phyloP scores from a whole-genome alignment of 1,140 invertebrate species.

The Stegodyphus dumicola region DNA sequence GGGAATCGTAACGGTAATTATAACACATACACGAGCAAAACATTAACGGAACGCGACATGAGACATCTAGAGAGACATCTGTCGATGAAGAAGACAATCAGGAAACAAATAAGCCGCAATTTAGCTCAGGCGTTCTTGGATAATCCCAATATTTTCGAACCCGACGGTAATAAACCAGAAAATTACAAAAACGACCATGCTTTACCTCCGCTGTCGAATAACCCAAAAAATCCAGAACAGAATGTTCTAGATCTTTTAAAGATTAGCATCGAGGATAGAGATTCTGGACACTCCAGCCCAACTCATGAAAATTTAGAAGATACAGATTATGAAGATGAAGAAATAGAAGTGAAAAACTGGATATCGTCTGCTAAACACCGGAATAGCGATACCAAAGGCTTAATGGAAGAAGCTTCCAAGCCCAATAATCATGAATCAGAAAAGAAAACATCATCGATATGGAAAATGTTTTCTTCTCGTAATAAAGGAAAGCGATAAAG shows the following conservation, averaged over 20 bases:
- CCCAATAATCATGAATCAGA: constrained; percentile 1
- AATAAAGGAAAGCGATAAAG: constrained; percentile 43
- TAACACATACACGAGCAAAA: constrained; percentile 72
- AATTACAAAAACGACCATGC: constrained; percentile 68
- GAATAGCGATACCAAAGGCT: constrained; percentile 39
- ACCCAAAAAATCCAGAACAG: constrained; percentile 71
- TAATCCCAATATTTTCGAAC: constrained; percentile 76
- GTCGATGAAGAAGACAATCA: constrained; percentile 87
- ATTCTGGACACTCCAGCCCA: constrained; percentile 60
- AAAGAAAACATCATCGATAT: constrained; percentile 38
- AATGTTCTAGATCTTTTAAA: constrained; percentile 79
- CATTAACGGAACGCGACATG: constrained; percentile 76
- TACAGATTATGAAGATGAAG: constrained; percentile 37
- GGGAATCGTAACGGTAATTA: constrained; percentile 44
- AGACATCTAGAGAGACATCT: constrained; percentile 83
- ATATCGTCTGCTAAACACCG: constrained; percentile 11
- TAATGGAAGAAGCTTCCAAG: constrained; percentile 18
- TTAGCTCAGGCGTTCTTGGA: constrained; percentile 79
- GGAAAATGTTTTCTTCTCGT: constrained; percentile 54
- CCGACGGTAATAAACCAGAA: constrained; percentile 74
- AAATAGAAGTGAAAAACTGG: background rate
- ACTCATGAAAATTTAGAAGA: constrained; percentile 30
- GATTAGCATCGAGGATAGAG: constrained; percentile 64
- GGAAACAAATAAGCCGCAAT: constrained; percentile 87
- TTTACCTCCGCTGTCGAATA: constrained; percentile 65